Conservation (phyloP, 2,797 vertebrate genomes). For the Acanthurus lineatus region DNA sequence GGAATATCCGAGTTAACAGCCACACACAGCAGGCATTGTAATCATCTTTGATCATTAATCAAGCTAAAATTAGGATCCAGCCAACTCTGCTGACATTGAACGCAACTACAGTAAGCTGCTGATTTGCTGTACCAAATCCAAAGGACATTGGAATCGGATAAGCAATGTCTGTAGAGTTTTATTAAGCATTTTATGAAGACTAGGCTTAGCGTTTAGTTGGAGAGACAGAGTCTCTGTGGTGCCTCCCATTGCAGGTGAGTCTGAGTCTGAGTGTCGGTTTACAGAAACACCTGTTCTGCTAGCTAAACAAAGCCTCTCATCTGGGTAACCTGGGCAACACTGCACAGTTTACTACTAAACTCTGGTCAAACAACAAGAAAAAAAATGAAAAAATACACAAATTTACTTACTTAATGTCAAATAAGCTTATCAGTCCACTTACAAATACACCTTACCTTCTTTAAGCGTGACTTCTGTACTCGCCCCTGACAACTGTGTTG, state of each 20-base stretch:
- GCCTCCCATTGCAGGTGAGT: constrained; percentile 37
- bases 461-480: constrained; percentile 9
- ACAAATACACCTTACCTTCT: constrained; percentile 61
- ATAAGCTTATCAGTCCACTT: neutral
- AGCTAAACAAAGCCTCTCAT: constrained; percentile 64
- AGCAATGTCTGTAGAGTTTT: neutral
- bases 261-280: constrained; percentile 79
- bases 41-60: constrained; percentile 20
- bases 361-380: constrained; percentile 6
- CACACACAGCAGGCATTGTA: constrained; percentile 1
- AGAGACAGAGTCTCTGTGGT: constrained; percentile 4
- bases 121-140: constrained; percentile 7
- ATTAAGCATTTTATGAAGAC: neutral
- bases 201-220: no score
- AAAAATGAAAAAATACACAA: neutral
- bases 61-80: constrained; percentile 19
- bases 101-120: neutral
- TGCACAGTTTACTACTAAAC: constrained; percentile 35
- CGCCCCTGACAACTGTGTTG: constrained; percentile 30
- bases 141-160: neutral
- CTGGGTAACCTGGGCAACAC: constrained; percentile 74
- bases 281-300: constrained; percentile 83
- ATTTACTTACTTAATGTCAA: neutral
- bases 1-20: constrained; percentile 19
- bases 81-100: constrained; percentile 12